A percentile compares a stretch with the other conserved stretches of the same genome.
These are phyloP conservation scores for Turritopsis dohrnii DNA, from an alignment of 30 jellyfish, hydroid and myxozoan genomes.

Conservation along the genomic window DNA sequence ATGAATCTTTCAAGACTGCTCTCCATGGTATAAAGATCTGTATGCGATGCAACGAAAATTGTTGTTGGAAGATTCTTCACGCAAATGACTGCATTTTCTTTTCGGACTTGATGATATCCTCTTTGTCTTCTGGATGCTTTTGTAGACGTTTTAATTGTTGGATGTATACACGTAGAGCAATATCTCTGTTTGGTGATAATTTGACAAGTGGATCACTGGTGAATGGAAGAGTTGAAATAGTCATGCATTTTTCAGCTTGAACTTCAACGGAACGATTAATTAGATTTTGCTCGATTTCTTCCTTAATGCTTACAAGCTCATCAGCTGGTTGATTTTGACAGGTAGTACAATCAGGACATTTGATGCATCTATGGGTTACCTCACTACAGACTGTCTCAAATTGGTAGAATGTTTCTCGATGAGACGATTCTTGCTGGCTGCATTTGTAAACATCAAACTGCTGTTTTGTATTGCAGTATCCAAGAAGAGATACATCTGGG, in stretches of 20 bases:
- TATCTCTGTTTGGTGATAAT: constrained; percentile 2
- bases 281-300: background rate
- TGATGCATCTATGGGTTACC: too few relatives aligned
- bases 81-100: background rate
- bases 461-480: too few relatives aligned
- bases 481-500: too few relatives aligned
- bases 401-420: too few relatives aligned
- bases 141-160: constrained; percentile 1
- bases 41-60: background rate
- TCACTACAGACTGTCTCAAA: too few relatives aligned
- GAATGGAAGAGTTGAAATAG: background rate
- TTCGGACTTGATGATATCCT: background rate
- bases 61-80: background rate
- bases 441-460: too few relatives aligned
- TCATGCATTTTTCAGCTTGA: background rate
- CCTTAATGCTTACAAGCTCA: background rate
- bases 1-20: constrained; percentile 27
- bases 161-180: constrained; percentile 13
- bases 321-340: background rate
- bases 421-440: too few relatives aligned
- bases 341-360: too few relatives aligned
- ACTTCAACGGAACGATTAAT: background rate
- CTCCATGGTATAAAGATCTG: background rate
- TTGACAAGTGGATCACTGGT: background rate
- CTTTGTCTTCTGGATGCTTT: background rate